Base-by-base conservation (phyloP, 2,113 vertebrate species). In the Nibea coibor region DNA sequence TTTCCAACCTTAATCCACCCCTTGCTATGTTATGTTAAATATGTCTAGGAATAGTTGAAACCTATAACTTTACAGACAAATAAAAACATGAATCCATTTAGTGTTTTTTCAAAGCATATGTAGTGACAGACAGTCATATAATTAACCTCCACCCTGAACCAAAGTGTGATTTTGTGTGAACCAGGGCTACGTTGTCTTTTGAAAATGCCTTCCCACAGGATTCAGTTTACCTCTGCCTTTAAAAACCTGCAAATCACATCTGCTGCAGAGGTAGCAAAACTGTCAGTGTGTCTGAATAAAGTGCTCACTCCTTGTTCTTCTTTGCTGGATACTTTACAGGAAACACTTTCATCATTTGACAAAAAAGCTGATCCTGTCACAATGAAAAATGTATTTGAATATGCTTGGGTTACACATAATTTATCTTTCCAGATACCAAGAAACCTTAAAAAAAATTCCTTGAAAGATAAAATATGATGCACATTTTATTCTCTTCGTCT, bases 261-360 rank as follows among this genome's bases (percentile, higher is more conserved):
- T 8, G 24, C 19, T 85, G 79, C 51, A 72, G 54, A 82, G 19
- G 75, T 72, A 72, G 71, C 77, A 76, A 50, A 80, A 70, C 76
- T 77, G 78, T 82, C 80, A 66, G 2, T 28, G 39, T 69, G 24
- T 53, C 57, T 57, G 63, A 73, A 74, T 67, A 69, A 82, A 80
- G 66, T 51, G 50, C 43, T 69, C 63, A 26, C 24, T 31, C 31
- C 16, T 19, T 28, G 26, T 57, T 57, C 59, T 19, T 66, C 31
- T 71, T 53, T 31, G 48, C 71, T 35, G 62, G 61, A 76, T 76
- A 59, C 24, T 68, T 79, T 84, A 68, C 56, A 72, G 71, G 14
- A 50, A 75, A 50, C 17, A 51, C 68, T 86, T 83, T 81, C 57
- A 84, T 84, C 79, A 84, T 75, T 50, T 73, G 24, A 84, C 66